phyloP scores from a whole-genome alignment of 1,140 invertebrate species.

The Pectinophora gossypiella region DNA sequence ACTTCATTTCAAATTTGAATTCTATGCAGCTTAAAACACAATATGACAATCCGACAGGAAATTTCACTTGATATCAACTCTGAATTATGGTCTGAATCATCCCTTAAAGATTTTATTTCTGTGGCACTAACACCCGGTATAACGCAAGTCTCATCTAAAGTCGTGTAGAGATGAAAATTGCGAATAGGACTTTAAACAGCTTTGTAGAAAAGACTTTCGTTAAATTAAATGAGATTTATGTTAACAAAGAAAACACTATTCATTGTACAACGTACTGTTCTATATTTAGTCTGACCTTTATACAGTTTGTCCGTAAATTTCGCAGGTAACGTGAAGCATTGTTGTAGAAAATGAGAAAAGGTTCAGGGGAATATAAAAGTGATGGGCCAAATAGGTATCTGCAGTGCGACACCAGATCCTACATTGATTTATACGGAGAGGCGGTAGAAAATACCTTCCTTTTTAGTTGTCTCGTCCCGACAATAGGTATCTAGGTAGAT shows the following conservation, averaged over 20 bases:
- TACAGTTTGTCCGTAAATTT: neutral
- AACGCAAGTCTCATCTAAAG: no score
- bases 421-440: slow-evolving; percentile 55
- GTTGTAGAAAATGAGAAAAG: neutral
- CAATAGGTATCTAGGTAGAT: neutral
- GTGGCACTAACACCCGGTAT: no score
- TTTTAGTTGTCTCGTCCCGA: neutral
- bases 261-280: neutral
- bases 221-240: neutral
- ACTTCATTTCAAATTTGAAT: no score
- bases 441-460: neutral
- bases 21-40: no score
- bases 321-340: neutral
- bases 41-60: no score
- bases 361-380: neutral
- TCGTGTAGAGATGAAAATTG: no score
- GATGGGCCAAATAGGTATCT: slow-evolving; percentile 33
- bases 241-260: neutral
- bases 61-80: no score
- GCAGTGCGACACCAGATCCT: slow-evolving; percentile 60
- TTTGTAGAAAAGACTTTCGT: neutral
- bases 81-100: no score
- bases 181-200: no score
- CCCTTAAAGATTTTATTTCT: no score
- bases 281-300: neutral